Conservation (phyloP, 2,888 invertebrate species). For the Cancer borealis region DNA sequence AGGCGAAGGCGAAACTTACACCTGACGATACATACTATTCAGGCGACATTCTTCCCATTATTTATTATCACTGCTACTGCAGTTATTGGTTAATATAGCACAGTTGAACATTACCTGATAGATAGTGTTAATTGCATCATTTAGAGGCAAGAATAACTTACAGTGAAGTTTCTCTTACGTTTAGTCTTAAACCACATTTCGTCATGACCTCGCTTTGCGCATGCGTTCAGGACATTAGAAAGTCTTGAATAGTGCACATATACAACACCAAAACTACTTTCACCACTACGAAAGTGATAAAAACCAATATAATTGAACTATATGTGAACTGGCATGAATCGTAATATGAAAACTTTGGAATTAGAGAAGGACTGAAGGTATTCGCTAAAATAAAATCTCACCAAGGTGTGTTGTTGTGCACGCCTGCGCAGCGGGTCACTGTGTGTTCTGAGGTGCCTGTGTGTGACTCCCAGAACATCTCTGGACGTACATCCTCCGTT, state of each 20-base stretch:
- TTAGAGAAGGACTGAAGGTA: background rate
- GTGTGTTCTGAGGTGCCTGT: background rate
- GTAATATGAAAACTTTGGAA: background rate
- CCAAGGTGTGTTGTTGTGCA: background rate
- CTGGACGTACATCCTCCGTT: slow-evolving; percentile 8
- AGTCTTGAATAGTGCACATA: background rate
- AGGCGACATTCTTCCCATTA: background rate
- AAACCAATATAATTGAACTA: background rate
- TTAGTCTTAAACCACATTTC: slow-evolving; percentile 65
- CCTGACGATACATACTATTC: background rate
- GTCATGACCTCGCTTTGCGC: slow-evolving; percentile 63
- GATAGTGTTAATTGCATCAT: slow-evolving; percentile 17
- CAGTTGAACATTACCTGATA: background rate
- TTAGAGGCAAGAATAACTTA: slow-evolving; percentile 41
- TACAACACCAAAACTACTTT: background rate
- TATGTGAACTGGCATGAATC: background rate
- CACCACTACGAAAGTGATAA: background rate
- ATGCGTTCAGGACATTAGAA: slow-evolving; percentile 59
- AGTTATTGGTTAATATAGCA: background rate
- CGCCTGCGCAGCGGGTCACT: slow-evolving; percentile 52
- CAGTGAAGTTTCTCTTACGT: slow-evolving; percentile 59
- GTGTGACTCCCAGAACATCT: background rate
- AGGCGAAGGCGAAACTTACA: background rate
- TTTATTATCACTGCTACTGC: background rate
- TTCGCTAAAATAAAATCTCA: slow-evolving; percentile 54